Conservation (phyloP, 37 sponge, comb jelly and placozoan species). For the Hormiphora californensis region DNA sequence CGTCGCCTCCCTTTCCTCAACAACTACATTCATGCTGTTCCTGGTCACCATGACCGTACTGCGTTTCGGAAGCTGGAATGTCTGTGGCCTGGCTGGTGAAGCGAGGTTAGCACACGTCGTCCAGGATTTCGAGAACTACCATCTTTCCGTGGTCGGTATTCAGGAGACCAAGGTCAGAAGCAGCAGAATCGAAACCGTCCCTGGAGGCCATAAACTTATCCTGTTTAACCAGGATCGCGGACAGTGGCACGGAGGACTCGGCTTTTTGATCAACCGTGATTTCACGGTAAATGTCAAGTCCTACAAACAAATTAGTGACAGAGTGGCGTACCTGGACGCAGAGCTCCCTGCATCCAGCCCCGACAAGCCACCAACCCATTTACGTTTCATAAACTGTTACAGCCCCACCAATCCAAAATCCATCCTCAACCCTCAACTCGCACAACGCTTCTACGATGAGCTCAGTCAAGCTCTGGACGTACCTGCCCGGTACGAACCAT, state of each 20-base stretch:
- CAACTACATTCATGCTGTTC: too few relatives aligned
- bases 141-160: background rate
- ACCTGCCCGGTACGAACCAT: background rate
- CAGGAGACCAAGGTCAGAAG: background rate
- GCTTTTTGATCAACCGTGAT: background rate
- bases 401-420: background rate
- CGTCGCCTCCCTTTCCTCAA: too few relatives aligned
- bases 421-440: background rate
- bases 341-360: background rate
- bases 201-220: background rate
- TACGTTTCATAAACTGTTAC: background rate
- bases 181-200: background rate
- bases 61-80: background rate
- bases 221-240: background rate
- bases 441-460: background rate
- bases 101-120: background rate
- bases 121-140: background rate
- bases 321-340: conserved; percentile 3
- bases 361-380: background rate
- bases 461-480: background rate
- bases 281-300: background rate
- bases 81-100: background rate
- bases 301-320: background rate
- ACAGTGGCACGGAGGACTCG: background rate
- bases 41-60: background rate